A percentile compares a stretch with the other conserved stretches of the same genome.
Conservation (phyloP, 2,797 vertebrate species). For the Steatocranus sp. region DNA sequence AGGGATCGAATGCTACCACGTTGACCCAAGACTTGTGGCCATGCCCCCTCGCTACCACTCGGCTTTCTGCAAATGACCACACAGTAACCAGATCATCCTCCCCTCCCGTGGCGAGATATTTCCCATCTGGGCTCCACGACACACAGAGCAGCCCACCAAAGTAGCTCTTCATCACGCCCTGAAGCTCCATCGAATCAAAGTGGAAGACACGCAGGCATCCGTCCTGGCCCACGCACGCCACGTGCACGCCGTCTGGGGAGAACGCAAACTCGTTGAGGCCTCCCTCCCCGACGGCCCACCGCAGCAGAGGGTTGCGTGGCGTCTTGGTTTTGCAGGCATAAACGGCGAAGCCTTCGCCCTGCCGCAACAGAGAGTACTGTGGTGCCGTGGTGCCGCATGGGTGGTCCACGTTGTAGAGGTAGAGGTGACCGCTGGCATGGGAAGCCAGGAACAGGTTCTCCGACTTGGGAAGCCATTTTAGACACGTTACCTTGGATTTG, state of each 20-base stretch:
- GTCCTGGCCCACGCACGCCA: slow-evolving; percentile 91
- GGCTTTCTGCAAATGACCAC: slow-evolving; percentile 87
- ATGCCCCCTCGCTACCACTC: slow-evolving; percentile 86
- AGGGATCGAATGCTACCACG: slow-evolving; percentile 89
- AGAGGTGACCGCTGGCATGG: slow-evolving; percentile 89
- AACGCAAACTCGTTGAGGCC: slow-evolving; percentile 91
- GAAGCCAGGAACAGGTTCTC: slow-evolving; percentile 89
- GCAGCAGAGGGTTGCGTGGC: slow-evolving; percentile 84
- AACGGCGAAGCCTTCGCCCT: slow-evolving; percentile 87
- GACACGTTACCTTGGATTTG: slow-evolving; percentile 88
- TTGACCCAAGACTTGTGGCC: slow-evolving; percentile 96
- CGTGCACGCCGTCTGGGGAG: slow-evolving; percentile 84
- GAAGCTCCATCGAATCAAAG: slow-evolving; percentile 90
- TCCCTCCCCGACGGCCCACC: slow-evolving; percentile 89
- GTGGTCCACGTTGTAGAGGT: slow-evolving; percentile 88
- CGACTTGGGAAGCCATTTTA: slow-evolving; percentile 88
- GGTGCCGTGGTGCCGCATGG: slow-evolving; percentile 79
- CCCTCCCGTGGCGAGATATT: slow-evolving; percentile 87
- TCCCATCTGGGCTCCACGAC: slow-evolving; percentile 91
- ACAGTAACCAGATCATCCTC: slow-evolving; percentile 91
- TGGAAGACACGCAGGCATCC: slow-evolving; percentile 89
- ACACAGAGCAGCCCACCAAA: slow-evolving; percentile 90
- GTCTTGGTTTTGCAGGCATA: slow-evolving; percentile 89
- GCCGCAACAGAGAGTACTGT: slow-evolving; percentile 84
- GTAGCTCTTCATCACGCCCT: slow-evolving; percentile 92